phyloP scores from a whole-genome alignment of 2,113 vertebrate species.

The Pithys albifrons region DNA sequence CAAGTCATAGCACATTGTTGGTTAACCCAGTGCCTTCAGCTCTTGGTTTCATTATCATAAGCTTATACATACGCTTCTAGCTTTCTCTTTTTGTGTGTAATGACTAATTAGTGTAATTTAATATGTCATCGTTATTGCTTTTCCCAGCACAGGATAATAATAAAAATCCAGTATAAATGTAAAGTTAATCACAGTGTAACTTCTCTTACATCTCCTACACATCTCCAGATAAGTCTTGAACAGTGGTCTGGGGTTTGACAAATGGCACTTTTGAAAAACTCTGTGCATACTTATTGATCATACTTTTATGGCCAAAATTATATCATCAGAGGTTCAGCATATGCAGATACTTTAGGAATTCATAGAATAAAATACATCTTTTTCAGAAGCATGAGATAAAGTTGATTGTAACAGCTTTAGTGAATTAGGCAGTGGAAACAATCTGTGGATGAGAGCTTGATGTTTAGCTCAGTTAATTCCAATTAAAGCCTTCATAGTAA shows the following conservation, averaged over 20 bases:
- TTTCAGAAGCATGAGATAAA: not conserved
- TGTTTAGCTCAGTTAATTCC: constrained; percentile 21
- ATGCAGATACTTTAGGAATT: not conserved
- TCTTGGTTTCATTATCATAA: constrained; percentile 57
- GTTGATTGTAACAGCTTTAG: not conserved
- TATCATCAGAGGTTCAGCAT: not conserved
- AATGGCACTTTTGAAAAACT: not conserved
- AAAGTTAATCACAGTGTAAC: not conserved
- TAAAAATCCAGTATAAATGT: constrained; percentile 4
- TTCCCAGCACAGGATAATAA: not conserved
- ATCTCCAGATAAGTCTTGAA: not conserved
- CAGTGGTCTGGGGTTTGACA: not conserved
- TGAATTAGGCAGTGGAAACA: not conserved
- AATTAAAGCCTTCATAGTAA: constrained; percentile 4
- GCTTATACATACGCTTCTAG: constrained; percentile 21
- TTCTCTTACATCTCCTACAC: not conserved
- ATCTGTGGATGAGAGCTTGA: not conserved
- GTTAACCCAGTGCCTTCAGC: constrained; percentile 40
- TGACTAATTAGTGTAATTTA: constrained; percentile 48
- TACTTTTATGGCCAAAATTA: not conserved
- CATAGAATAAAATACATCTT: not conserved
- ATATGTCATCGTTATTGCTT: not conserved
- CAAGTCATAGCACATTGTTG: not conserved
- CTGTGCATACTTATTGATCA: not conserved
- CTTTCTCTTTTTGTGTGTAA: constrained; percentile 22